These are phyloP conservation scores for Galleria mellonella DNA, from an alignment of 1,140 invertebrate species.

Conservation along the genomic window DNA sequence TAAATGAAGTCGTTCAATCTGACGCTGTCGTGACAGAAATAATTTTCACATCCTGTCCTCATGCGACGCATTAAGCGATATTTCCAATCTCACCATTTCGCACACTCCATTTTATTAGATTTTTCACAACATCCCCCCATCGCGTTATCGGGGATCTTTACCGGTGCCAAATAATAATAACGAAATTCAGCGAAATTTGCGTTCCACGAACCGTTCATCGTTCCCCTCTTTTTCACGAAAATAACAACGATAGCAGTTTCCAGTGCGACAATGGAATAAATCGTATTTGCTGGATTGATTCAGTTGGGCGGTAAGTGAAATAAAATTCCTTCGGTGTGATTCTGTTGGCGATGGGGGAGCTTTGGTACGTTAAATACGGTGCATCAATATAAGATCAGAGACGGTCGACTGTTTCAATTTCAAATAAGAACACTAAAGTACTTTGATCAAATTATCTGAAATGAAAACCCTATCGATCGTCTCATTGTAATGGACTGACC, in stretches of 20 bases:
- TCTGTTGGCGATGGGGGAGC: conserved; percentile 2
- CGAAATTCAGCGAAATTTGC: conserved; percentile 48
- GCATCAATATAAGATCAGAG: no score
- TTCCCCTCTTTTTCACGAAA: conserved; percentile 16
- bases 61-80: conserved; percentile 25
- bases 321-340: conserved; percentile 11
- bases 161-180: conserved; percentile 44
- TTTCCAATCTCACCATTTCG: conserved; percentile 29
- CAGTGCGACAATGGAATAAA: conserved; percentile 38
- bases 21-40: conserved; percentile 17
- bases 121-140: conserved; percentile 23
- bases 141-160: conserved; percentile 27
- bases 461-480: no score
- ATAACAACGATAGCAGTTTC: conserved; percentile 27
- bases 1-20: no score
- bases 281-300: conserved; percentile 13
- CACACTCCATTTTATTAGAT: conserved; percentile 36
- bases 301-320: conserved; percentile 15
- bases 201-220: conserved; percentile 27
- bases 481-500: no score
- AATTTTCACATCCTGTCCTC: conserved; percentile 13
- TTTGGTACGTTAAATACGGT: conserved; percentile 12
- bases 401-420: no score
- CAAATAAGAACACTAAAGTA: no score
- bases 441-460: no score